Base-by-base conservation (phyloP, 2,797 vertebrate species). In the Sebastes paucispinis region DNA sequence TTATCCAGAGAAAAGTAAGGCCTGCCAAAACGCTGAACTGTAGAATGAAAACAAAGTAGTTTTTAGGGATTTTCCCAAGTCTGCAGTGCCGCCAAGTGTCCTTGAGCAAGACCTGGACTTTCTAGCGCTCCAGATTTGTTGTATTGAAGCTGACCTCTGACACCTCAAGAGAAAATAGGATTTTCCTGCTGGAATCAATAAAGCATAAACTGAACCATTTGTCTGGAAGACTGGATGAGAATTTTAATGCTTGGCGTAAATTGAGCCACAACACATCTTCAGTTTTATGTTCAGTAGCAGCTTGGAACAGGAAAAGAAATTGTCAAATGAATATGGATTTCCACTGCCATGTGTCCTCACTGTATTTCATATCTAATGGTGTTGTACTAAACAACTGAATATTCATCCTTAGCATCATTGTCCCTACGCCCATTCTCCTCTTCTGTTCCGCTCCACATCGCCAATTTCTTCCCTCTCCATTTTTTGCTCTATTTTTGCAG, bases 401-500 rank as follows among this genome's bases (percentile, higher is more conserved):
- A 70, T 81, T 66, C 67, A 72, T 76, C 31, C 20, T 20, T 6
- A 7, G 5, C 50, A 58, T 66, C 32, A 73, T 20, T 34, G 22
- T 50, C 18, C 9, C 22, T 52, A 20, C 29, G 9, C 59, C 14
- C 1, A 4, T 31, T 27, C 34, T 55, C n/a, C 50, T 78, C 32
- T 75, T 83, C 82, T 83, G 54, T 90, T 90, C 79, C 55, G 68
- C 90, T 84, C 73, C 66, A 87, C 50, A 82, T 87, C 59, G 2
- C 68, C 83, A 68, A 80, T 84, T 86, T 83, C 72, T 73, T 8
- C 58, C 65, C 74, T 77, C 74, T 55, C 67, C 47, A 83, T 84
- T 82, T 87, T 79, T 83, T 81, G 84, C 84, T 84, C 85, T 81
- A 78, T 89, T 89, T 90, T 36, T 36, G 79, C 81, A 75, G 84